Evolutionary conservation across 1,140 invertebrate genomes (phyloP), one percentile per base, ranked within the genome.

Genomic region (Geopemphigus sp.): DNA sequence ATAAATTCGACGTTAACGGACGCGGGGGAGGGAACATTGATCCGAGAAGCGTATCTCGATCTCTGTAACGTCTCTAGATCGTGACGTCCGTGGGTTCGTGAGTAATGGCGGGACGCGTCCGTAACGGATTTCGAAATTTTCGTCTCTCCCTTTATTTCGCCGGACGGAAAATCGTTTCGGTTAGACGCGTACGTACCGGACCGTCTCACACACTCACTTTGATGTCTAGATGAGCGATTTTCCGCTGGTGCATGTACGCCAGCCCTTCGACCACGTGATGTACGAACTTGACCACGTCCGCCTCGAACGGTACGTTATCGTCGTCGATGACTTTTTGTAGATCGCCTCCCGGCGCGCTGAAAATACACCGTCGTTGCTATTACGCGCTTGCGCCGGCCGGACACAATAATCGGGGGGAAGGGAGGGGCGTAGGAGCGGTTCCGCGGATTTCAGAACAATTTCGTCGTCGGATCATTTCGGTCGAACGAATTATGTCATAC

Each of bases 191-290:
- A n/a, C n/a, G n/a, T n/a, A n/a, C n/a, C n/a, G n/a, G n/a, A n/a
- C n/a, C n/a, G n/a, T n/a, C n/a, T n/a, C n/a, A n/a, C n/a, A n/a
- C 32, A 57, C 53, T 82, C 87, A 92, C 92, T 90, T 93, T 93
- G 83, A 93, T 90, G 85, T 93, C 92, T 83, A 93, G 88, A 87
- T 93, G 92, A 82, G 91, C 92, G 83, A 93, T 92, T 85, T 92
- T 90, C 84, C 88, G 88, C 63, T 89, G 88, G 86, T 93, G 92
- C 81, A 93, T 88, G 85, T 91, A 92, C 80, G 87, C 86, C 24
- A 94, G 86, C 80, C 90, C 92, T 85, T 91, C 89, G 64, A 93
- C 86, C 80, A 92, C 89, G 84, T 93, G 91, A 82, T 88, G 87
- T 82, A 93, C 87, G 83, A 92, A 88, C 84, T 91, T 90, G 32